Evolutionary conservation across 1,140 invertebrate species (phyloP), one percentile per base, ranked within the genome.

Genomic region (Papilio dardanus): DNA sequence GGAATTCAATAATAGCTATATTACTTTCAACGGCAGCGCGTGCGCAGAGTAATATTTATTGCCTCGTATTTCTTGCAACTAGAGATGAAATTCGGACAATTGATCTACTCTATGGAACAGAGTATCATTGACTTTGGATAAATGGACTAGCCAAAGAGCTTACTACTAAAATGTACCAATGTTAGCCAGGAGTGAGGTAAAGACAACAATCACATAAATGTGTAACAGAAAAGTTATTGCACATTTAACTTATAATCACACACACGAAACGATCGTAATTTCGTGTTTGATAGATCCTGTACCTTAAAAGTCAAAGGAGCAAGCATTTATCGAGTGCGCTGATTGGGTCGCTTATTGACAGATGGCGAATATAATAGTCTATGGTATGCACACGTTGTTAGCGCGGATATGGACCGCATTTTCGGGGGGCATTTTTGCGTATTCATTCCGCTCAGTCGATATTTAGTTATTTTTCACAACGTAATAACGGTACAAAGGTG

Each of bases 291-390:
- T n/a, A n/a, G n/a, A n/a, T n/a, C n/a, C n/a, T n/a, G n/a, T n/a
- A n/a, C n/a, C n/a, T n/a, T n/a, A n/a, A n/a, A n/a, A n/a, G n/a
- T n/a, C n/a, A n/a, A n/a, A n/a, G n/a, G n/a, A 84, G 83, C 82
- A 80, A 62, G 82, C 79, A 77, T 86, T 89, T 88, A 87, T 86
- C 76, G 81, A 85, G 81, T 79, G 78, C 84, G 76, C 69, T 83
- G 83, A 85, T 86, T 84, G 83, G 81, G 85, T 84, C 86, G 86
- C 83, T 85, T 83, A 86, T 82, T 87, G 89, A 90, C 88, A 91
- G 88, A 91, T 91, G 89, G 84, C 78, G 78, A 79, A 79, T 76
- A 90, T 86, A 88, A 90, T 88, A 81, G 54, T 8, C 54, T 62
- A 62, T 71, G 69, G 77, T n/a, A n/a, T n/a, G n/a, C n/a, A n/a